Evolutionary conservation across 2,888 invertebrate genomes (phyloP).

Genomic region (Drosophila stalkeri): DNA sequence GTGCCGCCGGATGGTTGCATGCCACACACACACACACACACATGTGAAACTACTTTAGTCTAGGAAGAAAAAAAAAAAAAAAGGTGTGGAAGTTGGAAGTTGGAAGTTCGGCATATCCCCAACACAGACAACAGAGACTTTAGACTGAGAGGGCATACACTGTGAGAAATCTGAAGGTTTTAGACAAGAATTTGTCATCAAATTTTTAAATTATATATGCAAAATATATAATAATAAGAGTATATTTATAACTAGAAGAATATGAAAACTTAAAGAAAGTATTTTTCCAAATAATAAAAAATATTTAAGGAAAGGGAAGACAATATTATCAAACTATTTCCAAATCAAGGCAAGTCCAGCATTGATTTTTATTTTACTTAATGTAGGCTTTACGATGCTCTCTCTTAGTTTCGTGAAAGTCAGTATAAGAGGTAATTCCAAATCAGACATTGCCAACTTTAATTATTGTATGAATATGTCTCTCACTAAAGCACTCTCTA

Average conservation of each 20-base stretch:
- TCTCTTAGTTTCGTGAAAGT: background rate
- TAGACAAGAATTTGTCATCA: background rate
- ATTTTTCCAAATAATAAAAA: too few relatives aligned
- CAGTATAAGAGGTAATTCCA: background rate
- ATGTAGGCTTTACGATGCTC: too few relatives aligned
- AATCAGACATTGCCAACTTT: background rate
- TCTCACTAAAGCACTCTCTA: background rate
- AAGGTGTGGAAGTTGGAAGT: conserved; percentile 6
- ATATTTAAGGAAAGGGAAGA: background rate
- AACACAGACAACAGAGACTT: conserved; percentile 6
- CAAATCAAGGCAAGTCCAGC: background rate
- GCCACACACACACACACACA: conserved; percentile 21
- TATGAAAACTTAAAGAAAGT: too few relatives aligned
- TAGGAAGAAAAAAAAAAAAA: conserved; percentile 11
- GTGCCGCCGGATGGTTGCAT: conserved; percentile 54
- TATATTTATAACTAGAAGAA: background rate
- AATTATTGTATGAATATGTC: background rate
- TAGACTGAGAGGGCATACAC: background rate
- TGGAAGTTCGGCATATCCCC: conserved; percentile 20
- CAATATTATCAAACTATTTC: background rate
- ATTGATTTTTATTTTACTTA: too few relatives aligned
- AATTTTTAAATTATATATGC: background rate
- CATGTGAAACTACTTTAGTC: conserved; percentile 5
- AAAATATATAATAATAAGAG: background rate
- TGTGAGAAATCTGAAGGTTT: background rate